Conservation (phyloP, 2,888 invertebrate genomes). For the Laspeyria flexula region DNA sequence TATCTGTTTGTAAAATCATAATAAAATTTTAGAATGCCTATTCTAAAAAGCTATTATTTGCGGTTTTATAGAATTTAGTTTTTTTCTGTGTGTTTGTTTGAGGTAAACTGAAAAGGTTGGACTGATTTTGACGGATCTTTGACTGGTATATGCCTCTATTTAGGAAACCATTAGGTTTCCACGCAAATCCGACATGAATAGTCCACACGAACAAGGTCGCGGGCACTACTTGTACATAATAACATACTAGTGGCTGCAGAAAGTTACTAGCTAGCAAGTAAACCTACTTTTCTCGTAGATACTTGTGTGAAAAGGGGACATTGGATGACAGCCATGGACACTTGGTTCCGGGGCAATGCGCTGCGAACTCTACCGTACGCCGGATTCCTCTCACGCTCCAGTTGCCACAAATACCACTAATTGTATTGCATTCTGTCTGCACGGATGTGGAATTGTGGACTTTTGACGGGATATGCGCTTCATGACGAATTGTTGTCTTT, state of each 20-base stretch:
- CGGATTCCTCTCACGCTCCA: conserved; percentile 84
- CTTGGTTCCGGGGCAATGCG: conserved; percentile 75
- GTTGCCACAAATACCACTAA: conserved; percentile 79
- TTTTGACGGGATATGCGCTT: conserved; percentile 43
- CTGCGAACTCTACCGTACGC: conserved; percentile 70
- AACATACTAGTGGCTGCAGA: neutral
- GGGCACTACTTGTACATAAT: too few species aligned
- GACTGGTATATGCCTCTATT: too few species aligned
- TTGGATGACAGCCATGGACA: conserved; percentile 58
- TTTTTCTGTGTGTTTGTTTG: too few species aligned
- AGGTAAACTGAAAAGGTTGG: too few species aligned
- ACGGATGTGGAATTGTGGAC: conserved; percentile 58
- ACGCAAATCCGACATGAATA: too few species aligned
- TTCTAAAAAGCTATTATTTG: too few species aligned
- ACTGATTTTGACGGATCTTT: too few species aligned
- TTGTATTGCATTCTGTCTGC: conserved; percentile 75
- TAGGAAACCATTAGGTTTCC: too few species aligned
- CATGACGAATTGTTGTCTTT: conserved; percentile 1
- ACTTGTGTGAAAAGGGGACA: conserved; percentile 52
- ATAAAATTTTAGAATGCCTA: too few species aligned
- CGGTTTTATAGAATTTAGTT: too few species aligned
- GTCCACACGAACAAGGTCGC: too few species aligned
- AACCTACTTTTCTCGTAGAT: conserved; percentile 20
- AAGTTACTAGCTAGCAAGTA: neutral
- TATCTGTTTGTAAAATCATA: too few species aligned